A percentile compares a stretch with the other conserved stretches of the same genome.
These are phyloP conservation scores for Dorcus hopei DNA, from an alignment of 2,888 invertebrate genomes.

Conservation along the genomic window DNA sequence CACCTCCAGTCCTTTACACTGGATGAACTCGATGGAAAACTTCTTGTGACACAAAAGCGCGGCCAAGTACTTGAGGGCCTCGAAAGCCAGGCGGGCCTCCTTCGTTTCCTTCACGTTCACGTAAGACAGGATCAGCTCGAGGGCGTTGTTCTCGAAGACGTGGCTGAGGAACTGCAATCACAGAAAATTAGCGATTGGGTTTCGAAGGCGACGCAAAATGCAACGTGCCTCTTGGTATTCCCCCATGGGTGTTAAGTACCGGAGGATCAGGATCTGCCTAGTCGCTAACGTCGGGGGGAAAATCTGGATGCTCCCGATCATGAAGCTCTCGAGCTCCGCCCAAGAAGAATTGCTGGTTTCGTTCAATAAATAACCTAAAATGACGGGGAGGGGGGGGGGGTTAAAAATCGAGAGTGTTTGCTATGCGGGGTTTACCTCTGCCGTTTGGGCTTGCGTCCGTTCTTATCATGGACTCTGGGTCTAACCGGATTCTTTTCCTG, in stretches of 20 bases:
- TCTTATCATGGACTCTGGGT: conserved; percentile 12
- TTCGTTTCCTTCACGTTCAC: conserved; percentile 83
- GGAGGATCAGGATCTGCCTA: conserved; percentile 86
- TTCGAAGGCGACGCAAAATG: conserved; percentile 4
- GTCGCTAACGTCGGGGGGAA: conserved; percentile 86
- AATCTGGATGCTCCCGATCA: conserved; percentile 86
- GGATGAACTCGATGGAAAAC: conserved; percentile 94
- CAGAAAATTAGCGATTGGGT: conserved; percentile 1
- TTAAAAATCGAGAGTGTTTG: background rate
- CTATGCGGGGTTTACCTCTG: conserved; percentile 6
- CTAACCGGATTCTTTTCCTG: conserved; percentile 33
- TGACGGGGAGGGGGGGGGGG: too few relatives aligned
- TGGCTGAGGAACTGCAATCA: conserved; percentile 75
- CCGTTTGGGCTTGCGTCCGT: conserved; percentile 8
- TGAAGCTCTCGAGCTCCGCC: conserved; percentile 85
- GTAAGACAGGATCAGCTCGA: conserved; percentile 86
- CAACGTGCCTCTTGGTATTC: conserved; percentile 87
- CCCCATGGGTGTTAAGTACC: conserved; percentile 95
- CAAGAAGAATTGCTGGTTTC: conserved; percentile 84
- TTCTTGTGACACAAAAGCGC: conserved; percentile 96
- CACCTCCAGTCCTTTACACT: conserved; percentile 80
- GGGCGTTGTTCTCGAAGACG: conserved; percentile 89
- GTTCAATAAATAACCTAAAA: conserved; percentile 22
- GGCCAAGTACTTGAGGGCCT: conserved; percentile 92
- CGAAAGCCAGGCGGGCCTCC: conserved; percentile 92